Base-by-base conservation (phyloP, 1,140 invertebrate species). In the Formica exsecta region DNA sequence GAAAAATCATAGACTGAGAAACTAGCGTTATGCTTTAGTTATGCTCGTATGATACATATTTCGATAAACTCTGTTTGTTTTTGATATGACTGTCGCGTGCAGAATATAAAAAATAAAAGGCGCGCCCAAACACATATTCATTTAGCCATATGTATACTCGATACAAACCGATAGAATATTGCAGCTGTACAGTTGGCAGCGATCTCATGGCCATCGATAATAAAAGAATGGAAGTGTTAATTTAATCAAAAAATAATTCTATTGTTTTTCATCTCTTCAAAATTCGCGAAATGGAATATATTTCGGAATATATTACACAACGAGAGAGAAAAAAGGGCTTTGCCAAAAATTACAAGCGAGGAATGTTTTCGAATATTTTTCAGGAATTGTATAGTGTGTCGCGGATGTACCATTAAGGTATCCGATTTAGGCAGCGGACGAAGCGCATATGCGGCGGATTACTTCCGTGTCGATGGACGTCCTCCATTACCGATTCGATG, bases 301-400 rank as follows among this genome's bases (percentile, higher is more conserved):
- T 68, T 68, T 80, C 16, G 44, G 2, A 16, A 74, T 74, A 61
- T 25, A 36, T 74, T 59, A 59, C 54, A 38, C 5, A 22, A 54
- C n/a, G n/a, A 36, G 22, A 25, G 54, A 3, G 13, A 32, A 44
- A 44, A 70, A 16, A 22, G 25, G 11, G 25, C 19, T 83, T 44
- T 29, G 11, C 36, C 36, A n/a, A 36, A 71, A 44, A 51, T 54
- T 59, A 51, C 48, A 73, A 81, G 48, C 32, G 51, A 44, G 36
- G 9, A 48, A 59, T 16, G 32, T 70, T 71, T 81, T 22, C 9
- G 4, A n/a, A 59, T 61, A 13, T 86, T 86, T 68, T 66, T 76
- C 95, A 98, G 98, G 91, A 98, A 98, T 96, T 98, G 98, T 94
- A 96, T 98, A 80, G 97, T 98, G 86, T 97, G 97, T 87, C 96